These are phyloP conservation scores for Alviniconcha strummeri DNA, from an alignment of 2,888 invertebrate genomes.

Conservation along the genomic window DNA sequence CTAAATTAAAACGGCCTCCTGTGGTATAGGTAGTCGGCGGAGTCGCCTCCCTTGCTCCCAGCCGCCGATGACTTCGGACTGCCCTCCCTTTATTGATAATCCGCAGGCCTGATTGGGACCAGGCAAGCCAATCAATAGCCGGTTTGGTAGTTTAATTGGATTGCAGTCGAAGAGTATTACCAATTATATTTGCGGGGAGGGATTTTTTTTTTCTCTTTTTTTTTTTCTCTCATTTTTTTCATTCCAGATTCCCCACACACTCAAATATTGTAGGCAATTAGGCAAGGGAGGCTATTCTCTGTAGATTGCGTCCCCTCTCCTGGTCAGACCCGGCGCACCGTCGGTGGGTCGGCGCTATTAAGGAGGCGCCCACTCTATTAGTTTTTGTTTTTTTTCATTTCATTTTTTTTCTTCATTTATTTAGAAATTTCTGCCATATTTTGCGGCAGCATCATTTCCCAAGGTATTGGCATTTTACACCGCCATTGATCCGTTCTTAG, in stretches of 20 bases:
- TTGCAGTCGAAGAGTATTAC: conserved; percentile 43
- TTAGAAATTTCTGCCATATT: conserved; percentile 50
- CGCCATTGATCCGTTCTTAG: conserved; percentile 48
- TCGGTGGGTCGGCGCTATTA: neutral
- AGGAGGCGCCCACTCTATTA: conserved; percentile 30
- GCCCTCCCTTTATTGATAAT: conserved; percentile 43
- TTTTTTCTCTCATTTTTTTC: neutral
- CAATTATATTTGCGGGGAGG: conserved; percentile 44
- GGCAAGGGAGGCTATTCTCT: conserved; percentile 25
- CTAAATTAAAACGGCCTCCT: conserved; percentile 36
- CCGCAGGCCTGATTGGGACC: conserved; percentile 43
- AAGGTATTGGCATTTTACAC: conserved; percentile 37
- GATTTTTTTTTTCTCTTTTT: neutral
- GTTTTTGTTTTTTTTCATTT: conserved; percentile 6
- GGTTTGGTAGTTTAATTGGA: conserved; percentile 49
- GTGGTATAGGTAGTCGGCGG: conserved; percentile 26
- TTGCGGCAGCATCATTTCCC: conserved; percentile 43
- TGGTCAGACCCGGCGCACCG: neutral
- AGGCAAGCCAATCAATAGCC: conserved; percentile 44
- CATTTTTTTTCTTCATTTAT: conserved; percentile 37
- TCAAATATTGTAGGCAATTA: conserved; percentile 42
- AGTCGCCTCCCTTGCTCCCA: conserved; percentile 9
- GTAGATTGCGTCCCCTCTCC: conserved; percentile 23
- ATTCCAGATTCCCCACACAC: neutral
- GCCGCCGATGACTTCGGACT: conserved; percentile 3